Percentiles rank a stretch among this genome's conserved stretches.
phyloP scores from a whole-genome alignment of 2,888 invertebrate genomes.

The Alentia gelatinosa region DNA sequence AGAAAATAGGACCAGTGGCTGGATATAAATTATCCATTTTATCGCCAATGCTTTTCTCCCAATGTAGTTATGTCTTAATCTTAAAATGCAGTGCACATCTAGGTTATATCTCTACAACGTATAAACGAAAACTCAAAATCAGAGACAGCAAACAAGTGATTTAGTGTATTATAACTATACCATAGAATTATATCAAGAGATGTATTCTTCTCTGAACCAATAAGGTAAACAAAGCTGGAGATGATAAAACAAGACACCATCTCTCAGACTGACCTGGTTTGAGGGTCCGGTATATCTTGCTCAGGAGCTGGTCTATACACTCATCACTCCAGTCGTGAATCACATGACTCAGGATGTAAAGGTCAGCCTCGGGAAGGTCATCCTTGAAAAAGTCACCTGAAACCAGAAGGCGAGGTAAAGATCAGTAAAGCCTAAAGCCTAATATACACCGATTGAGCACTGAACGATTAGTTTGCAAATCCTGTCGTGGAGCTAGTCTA shows the following conservation, averaged over 20 bases:
- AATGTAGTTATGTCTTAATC: no score
- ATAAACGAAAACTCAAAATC: no score
- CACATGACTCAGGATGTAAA: slow-evolving; percentile 71
- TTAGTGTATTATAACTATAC: no score
- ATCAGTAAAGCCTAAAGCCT: background rate
- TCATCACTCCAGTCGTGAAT: slow-evolving; percentile 70
- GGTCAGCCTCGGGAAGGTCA: slow-evolving; percentile 68
- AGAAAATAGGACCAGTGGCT: no score
- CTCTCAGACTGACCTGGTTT: slow-evolving; percentile 66
- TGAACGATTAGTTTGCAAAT: no score
- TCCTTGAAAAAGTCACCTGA: slow-evolving; percentile 72
- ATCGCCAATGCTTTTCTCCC: no score
- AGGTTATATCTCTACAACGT: no score
- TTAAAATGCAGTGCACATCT: no score
- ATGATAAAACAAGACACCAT: background rate
- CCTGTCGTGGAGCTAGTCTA: no score
- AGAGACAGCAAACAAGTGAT: no score
- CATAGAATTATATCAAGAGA: background rate
- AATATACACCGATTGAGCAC: no score
- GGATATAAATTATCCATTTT: no score
- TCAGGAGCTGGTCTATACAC: slow-evolving; percentile 67
- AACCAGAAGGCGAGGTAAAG: background rate
- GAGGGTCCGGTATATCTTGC: slow-evolving; percentile 68
- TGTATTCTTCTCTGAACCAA: background rate
- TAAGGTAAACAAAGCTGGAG: background rate